A percentile compares a stretch with the other conserved stretches of the same genome.
phyloP scores from a whole-genome alignment of 2,797 vertebrate genomes.

The Artibeus jamaicensis region DNA sequence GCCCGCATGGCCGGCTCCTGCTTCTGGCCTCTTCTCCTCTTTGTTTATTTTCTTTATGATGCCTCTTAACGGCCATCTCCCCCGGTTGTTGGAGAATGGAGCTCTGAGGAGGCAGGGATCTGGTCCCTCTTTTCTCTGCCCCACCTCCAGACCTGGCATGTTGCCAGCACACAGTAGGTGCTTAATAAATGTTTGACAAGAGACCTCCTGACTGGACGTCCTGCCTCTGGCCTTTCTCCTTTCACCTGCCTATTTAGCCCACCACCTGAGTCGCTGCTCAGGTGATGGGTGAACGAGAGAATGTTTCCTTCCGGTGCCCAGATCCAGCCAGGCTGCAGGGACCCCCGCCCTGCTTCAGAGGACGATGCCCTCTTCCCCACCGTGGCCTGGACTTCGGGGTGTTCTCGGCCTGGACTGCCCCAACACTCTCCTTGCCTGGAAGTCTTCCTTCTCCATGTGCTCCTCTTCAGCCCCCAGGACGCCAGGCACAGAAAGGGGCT shows the following conservation, averaged over 20 bases:
- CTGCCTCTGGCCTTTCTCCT: not conserved
- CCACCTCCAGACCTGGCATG: not conserved
- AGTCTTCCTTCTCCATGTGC: not conserved
- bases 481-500: not conserved
- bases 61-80: not conserved
- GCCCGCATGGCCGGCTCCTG: accelerated
- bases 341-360: accelerated
- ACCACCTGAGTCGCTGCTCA: not conserved
- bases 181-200: not conserved
- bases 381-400: not conserved
- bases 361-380: not conserved
- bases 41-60: not conserved
- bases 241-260: not conserved
- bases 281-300: not conserved
- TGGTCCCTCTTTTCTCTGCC: not conserved
- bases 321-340: not conserved
- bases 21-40: not conserved
- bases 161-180: not conserved
- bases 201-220: not conserved
- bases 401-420: accelerated
- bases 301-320: accelerated
- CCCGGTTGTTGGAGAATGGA: not conserved
- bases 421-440: not conserved
- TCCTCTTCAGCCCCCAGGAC: not conserved
- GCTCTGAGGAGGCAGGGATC: not conserved